Percentiles rank a stretch among this genome's conserved stretches.
Evolutionary conservation across 2,113 vertebrate genomes (phyloP).

Genomic region (Megaceryle torquata): DNA sequence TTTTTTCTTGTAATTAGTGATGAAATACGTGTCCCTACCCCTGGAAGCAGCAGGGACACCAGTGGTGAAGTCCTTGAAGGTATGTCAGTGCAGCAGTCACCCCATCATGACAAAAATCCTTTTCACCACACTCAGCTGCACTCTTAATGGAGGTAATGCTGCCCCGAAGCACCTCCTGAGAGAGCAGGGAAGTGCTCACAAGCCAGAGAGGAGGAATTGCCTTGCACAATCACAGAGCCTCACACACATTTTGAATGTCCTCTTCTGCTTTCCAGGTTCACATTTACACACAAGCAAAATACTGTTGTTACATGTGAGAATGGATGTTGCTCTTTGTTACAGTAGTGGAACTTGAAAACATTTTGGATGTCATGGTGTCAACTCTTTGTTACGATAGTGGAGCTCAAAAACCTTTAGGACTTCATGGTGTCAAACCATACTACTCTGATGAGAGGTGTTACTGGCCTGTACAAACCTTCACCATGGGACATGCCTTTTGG

Average conservation of each 20-base stretch:
- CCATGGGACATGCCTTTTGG: background rate
- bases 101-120: background rate
- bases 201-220: background rate
- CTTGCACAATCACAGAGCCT: background rate
- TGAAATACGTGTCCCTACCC: background rate
- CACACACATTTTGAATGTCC: background rate
- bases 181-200: background rate
- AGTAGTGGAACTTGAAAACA: no score
- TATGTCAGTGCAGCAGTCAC: background rate
- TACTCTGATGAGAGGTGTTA: background rate
- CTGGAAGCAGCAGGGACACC: background rate
- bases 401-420: no score
- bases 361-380: background rate
- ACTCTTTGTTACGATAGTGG: background rate
- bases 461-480: background rate
- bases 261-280: background rate
- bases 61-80: fast-evolving
- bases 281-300: background rate
- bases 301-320: background rate
- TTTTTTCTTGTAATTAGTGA: background rate
- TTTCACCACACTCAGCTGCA: background rate
- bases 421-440: background rate
- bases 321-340: background rate
- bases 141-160: background rate
- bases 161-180: background rate